Evolutionary conservation across 2,888 invertebrate genomes (phyloP).

Genomic region (Drosophila suboccidentalis): DNA sequence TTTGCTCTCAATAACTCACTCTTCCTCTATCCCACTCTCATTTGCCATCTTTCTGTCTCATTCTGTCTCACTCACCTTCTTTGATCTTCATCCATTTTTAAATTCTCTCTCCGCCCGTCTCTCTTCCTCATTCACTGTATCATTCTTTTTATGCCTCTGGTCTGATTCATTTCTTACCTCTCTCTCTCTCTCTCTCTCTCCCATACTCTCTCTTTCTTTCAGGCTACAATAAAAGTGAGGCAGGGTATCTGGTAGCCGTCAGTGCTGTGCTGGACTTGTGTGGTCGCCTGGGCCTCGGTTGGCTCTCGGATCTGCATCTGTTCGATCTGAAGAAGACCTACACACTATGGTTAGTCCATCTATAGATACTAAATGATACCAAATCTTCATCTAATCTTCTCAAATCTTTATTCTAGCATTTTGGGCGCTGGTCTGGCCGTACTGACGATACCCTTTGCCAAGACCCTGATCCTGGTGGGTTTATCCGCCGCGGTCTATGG

Average conservation of each 20-base stretch:
- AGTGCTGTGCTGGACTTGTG: conserved; percentile 91
- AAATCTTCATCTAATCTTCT: not conserved
- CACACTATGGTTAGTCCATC: conserved; percentile 88
- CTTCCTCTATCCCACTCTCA: not conserved
- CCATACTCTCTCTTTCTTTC: not conserved
- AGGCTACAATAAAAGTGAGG: conserved; percentile 86
- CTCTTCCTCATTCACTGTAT: not conserved
- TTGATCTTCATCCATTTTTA: not conserved
- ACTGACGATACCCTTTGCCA: conserved; percentile 88
- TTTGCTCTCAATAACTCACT: not conserved
- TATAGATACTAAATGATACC: not conserved
- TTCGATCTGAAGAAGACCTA: conserved; percentile 91
- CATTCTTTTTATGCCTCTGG: not conserved
- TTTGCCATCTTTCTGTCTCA: not conserved
- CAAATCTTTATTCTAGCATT: conserved; percentile 86
- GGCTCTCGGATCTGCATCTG: conserved; percentile 90
- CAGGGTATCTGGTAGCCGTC: conserved; percentile 90
- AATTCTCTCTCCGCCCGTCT: not conserved
- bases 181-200: not conserved
- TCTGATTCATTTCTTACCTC: not conserved
- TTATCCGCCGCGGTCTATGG: conserved; percentile 90
- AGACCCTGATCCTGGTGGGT: conserved; percentile 89
- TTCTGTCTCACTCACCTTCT: not conserved
- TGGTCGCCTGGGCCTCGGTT: conserved; percentile 90
- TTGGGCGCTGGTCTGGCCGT: conserved; percentile 90